Evolutionary conservation across 2,797 vertebrate species (phyloP), one percentile per base, ranked within the genome.

Genomic region (Podarcis siculus): DNA sequence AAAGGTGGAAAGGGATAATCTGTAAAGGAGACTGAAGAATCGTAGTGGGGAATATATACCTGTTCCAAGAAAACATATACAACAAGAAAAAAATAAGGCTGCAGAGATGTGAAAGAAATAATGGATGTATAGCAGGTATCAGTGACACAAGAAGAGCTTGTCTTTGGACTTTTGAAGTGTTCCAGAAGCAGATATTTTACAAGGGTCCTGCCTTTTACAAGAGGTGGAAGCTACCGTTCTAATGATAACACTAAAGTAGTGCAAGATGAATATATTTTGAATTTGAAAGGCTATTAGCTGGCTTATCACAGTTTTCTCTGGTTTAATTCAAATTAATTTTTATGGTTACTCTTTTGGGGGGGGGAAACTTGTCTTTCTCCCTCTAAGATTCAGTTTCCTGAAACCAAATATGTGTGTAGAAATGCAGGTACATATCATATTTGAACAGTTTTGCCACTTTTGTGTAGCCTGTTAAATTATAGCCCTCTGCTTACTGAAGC

Each of bases 381-480:
- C 27, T 77, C 30, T 73, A 13, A 30, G 10, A 13, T 37, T 39
- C 30, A 45, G 4, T 75, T 23, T 3, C 58, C 4, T 69, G 75
- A 79, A 69, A 21, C n/a, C 32, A 78, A 80, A 39, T 35, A 66
- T 71, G 25, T 79, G 23, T 79, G 25, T 76, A 77, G n/a, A 39
- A 69, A 69, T 67, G 32, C 19, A 39, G 66, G 17, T 49, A 58
- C 49, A 19, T 71, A 9, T 39, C 66, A 0, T 32, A 58, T 55
- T 39, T 88, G 75, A 83, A 49, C 25, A 30, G 27, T 80, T 81
- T 73, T n/a, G 32, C 49, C 77, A 1, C 39, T 85, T 5, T 81
- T 75, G 4, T 85, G 88, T 78, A 87, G 75, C 90, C 35, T 83
- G 39, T 64, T 64, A 49, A 87, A 83, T 79, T 78, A 82, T 42